These are phyloP conservation scores for Tinamus guttatus DNA, from an alignment of 2,113 vertebrate genomes.

Conservation along the genomic window DNA sequence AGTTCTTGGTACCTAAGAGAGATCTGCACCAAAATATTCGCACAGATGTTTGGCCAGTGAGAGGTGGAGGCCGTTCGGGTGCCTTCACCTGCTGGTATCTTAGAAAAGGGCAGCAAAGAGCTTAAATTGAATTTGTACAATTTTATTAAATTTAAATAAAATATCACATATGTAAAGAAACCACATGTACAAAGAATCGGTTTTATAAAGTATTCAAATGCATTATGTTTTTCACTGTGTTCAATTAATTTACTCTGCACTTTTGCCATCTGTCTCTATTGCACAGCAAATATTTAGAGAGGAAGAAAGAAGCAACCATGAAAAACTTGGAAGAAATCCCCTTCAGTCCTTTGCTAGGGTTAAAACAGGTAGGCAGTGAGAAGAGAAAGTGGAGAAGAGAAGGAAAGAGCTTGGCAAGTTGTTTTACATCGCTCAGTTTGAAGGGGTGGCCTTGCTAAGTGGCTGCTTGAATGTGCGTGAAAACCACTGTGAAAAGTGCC, in stretches of 20 bases:
- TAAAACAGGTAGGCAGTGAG: fast-evolving
- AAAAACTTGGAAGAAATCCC: not conserved
- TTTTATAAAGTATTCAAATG: not conserved
- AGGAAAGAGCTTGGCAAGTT: not conserved
- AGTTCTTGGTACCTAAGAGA: fast-evolving
- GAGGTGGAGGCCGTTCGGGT: fast-evolving
- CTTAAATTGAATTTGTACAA: not conserved
- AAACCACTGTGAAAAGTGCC: not conserved
- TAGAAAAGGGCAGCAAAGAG: not conserved
- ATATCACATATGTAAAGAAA: not conserved
- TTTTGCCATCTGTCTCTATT: not conserved
- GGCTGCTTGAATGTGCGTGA: not conserved
- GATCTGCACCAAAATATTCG: not conserved
- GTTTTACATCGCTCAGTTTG: fast-evolving
- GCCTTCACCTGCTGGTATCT: not conserved
- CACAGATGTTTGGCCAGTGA: not conserved
- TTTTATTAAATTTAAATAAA: not conserved
- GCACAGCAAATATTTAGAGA: not conserved
- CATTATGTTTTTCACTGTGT: not conserved
- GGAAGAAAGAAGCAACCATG: not conserved
- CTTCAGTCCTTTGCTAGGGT: not conserved
- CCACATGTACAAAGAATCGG: not conserved
- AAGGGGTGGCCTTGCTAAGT: not conserved
- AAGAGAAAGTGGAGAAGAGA: not conserved
- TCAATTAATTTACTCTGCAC: not conserved